Evolutionary conservation across 2,888 invertebrate species (phyloP).

Genomic region (Panopea generosa): DNA sequence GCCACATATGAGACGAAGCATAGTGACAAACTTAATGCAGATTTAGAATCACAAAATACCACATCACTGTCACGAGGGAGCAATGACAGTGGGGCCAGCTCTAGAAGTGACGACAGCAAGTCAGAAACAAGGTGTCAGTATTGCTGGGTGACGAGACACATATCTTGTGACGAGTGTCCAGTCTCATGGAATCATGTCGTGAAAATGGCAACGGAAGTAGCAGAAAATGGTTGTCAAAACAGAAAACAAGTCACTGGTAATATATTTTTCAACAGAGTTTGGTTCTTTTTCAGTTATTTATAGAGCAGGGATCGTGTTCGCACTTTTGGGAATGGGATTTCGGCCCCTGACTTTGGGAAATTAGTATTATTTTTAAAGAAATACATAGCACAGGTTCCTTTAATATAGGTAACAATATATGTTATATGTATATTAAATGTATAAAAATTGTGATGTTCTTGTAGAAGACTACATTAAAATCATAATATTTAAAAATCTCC

Average conservation of each 20-base stretch:
- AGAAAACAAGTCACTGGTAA: too few relatives aligned
- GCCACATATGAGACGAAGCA: neutral
- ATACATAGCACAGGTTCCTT: too few relatives aligned
- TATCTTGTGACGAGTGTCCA: slow-evolving; percentile 78
- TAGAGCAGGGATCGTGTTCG: too few relatives aligned
- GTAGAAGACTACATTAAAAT: too few relatives aligned
- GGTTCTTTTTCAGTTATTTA: too few relatives aligned
- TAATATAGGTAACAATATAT: too few relatives aligned
- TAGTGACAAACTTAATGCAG: neutral
- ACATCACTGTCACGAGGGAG: slow-evolving; percentile 10
- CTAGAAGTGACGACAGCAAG: slow-evolving; percentile 10
- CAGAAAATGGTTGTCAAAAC: slow-evolving; percentile 44
- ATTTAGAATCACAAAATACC: neutral
- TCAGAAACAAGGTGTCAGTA: slow-evolving; percentile 66
- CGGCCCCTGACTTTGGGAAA: too few relatives aligned
- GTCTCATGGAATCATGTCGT: slow-evolving; percentile 75
- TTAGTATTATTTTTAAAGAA: too few relatives aligned
- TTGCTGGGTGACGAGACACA: slow-evolving; percentile 78
- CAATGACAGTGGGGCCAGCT: neutral
- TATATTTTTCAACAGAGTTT: too few relatives aligned
- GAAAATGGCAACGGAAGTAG: slow-evolving; percentile 64
- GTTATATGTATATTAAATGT: too few relatives aligned
- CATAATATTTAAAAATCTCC: too few relatives aligned
- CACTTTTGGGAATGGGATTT: neutral
- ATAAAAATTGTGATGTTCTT: too few relatives aligned